Evolutionary conservation across 2,113 vertebrate species (phyloP).

Genomic region (Montifringilla adamsi): DNA sequence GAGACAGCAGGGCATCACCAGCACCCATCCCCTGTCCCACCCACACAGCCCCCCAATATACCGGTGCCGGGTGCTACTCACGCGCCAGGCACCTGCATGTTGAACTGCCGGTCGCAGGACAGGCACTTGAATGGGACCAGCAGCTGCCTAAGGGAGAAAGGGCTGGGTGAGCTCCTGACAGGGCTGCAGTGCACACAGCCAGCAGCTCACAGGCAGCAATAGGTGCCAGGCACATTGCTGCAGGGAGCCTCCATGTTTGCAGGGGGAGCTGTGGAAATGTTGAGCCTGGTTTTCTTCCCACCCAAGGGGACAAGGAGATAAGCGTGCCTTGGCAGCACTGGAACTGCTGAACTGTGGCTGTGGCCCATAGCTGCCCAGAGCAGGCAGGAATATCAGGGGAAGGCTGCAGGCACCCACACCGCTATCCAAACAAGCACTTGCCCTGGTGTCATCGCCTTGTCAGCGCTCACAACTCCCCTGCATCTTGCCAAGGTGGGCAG

Average conservation of each 20-base stretch:
- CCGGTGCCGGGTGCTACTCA: constrained; percentile 59
- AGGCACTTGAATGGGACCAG: background rate
- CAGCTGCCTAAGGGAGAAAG: background rate
- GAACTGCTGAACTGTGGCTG: background rate
- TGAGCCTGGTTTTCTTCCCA: background rate
- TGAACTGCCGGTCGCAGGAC: constrained; percentile 57
- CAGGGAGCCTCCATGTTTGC: background rate
- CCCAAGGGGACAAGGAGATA: background rate
- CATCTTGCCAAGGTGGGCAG: background rate
- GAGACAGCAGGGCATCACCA: background rate
- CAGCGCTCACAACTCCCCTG: background rate
- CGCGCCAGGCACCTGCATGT: constrained; percentile 73
- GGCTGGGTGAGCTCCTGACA: background rate
- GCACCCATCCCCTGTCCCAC: background rate
- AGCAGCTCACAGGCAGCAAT: background rate
- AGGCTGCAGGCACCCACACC: accelerated
- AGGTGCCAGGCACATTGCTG: accelerated
- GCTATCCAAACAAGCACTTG: background rate
- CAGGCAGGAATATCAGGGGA: background rate
- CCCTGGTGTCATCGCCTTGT: accelerated
- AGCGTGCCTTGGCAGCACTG: background rate
- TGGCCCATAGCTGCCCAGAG: background rate
- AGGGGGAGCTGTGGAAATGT: background rate
- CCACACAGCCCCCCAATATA: accelerated
- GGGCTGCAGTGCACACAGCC: background rate